Evolutionary conservation across 1,140 invertebrate species (phyloP).

Genomic region (Ridgeia piscesae): DNA sequence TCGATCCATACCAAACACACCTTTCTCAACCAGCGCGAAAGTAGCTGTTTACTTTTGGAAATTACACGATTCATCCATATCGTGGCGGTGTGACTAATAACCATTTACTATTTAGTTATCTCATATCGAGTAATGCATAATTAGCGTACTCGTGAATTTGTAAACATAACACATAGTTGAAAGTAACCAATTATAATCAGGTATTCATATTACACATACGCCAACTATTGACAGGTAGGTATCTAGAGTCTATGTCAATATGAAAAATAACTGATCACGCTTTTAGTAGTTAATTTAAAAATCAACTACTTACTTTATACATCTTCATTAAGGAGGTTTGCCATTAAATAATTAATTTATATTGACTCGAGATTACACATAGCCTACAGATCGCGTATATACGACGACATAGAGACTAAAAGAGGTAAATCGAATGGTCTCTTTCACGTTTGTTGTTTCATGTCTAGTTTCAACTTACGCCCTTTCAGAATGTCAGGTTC

Average conservation of each 20-base stretch:
- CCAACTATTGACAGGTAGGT: too few relatives aligned
- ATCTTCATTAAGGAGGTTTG: not conserved
- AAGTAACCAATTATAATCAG: too few relatives aligned
- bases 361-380: not conserved
- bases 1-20: not conserved
- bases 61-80: not conserved
- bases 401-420: not conserved
- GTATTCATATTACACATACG: too few relatives aligned
- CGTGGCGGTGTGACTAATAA: too few relatives aligned
- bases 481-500: slow-evolving; percentile 19
- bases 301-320: too few relatives aligned
- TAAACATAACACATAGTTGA: too few relatives aligned
- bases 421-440: not conserved
- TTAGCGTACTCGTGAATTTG: too few relatives aligned
- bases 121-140: too few relatives aligned
- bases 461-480: not conserved
- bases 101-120: too few relatives aligned
- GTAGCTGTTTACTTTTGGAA: not conserved
- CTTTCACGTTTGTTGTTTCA: not conserved
- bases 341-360: not conserved
- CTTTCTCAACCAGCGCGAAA: not conserved
- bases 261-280: too few relatives aligned
- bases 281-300: too few relatives aligned
- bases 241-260: too few relatives aligned
- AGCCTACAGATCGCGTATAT: not conserved